These are phyloP conservation scores for Corvus moneduloides DNA, from an alignment of 2,113 vertebrate species.

Conservation along the genomic window DNA sequence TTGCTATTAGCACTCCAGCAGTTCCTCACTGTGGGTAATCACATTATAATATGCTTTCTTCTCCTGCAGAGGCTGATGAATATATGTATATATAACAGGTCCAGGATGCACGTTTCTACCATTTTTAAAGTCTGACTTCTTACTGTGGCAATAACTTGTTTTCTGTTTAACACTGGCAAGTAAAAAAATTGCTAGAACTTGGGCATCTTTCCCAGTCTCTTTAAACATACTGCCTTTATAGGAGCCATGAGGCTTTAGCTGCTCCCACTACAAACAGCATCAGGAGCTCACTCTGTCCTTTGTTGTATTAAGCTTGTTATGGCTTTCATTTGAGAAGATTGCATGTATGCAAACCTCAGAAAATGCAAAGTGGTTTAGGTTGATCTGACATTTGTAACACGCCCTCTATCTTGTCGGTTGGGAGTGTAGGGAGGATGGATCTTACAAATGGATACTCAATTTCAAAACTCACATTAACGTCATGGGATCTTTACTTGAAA, in stretches of 20 bases:
- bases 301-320: constrained; percentile 17
- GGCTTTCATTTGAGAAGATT: constrained; percentile 31
- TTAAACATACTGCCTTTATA: constrained; percentile 29
- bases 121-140: neutral
- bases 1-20: constrained; percentile 13
- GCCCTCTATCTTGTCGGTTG: neutral
- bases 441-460: neutral
- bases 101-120: neutral
- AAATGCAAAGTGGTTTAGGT: neutral
- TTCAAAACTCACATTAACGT: neutral
- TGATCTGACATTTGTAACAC: neutral
- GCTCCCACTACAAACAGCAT: constrained; percentile 39
- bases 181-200: constrained; percentile 25
- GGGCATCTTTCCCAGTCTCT: constrained; percentile 42
- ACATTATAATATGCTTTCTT: neutral
- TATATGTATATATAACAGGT: neutral
- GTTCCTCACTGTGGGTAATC: neutral
- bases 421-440: neutral
- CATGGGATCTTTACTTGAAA: neutral
- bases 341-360: neutral
- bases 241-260: neutral
- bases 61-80: neutral
- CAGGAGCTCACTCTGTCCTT: constrained; percentile 49
- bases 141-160: constrained; percentile 13
- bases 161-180: constrained; percentile 14